A percentile compares a stretch with the other conserved stretches of the same genome.
Conservation (phyloP, 2,113 vertebrate species). For the Eolophus roseicapilla region DNA sequence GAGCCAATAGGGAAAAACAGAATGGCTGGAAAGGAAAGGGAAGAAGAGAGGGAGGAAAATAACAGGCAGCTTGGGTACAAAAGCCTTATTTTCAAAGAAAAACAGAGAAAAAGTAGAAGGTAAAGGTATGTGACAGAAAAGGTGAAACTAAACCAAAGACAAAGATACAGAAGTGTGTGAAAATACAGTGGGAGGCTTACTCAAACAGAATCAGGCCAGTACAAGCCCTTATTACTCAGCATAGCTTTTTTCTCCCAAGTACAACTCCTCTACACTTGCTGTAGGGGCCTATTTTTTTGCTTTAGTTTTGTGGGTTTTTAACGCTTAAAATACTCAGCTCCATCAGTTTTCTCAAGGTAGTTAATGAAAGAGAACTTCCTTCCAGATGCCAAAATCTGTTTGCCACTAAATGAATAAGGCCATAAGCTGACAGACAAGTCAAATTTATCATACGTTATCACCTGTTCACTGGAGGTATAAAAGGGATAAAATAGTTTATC, state of each 20-base stretch:
- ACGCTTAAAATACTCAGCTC: conserved; percentile 15
- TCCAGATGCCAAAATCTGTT: conserved; percentile 47
- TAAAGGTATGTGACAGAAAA: background rate
- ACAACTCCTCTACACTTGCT: background rate
- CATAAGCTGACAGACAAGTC: conserved; percentile 14
- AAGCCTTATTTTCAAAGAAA: background rate
- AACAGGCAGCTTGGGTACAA: background rate
- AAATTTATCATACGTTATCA: conserved; percentile 18
- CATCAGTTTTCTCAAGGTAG: conserved; percentile 28
- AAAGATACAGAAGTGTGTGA: background rate
- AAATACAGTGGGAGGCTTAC: background rate
- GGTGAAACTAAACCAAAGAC: background rate
- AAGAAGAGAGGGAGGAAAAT: background rate
- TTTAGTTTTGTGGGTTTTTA: background rate
- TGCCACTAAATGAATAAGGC: conserved; percentile 28
- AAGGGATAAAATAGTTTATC: conserved; percentile 9
- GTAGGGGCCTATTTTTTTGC: background rate
- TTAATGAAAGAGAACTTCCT: conserved; percentile 45
- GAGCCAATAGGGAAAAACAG: background rate
- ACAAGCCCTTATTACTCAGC: conserved; percentile 9
- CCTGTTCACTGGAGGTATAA: background rate
- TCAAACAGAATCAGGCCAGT: background rate
- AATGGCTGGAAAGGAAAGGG: background rate
- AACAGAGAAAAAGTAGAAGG: background rate
- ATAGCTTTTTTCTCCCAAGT: background rate